Evolutionary conservation across 2,113 vertebrate genomes (phyloP), one percentile per base, ranked within the genome.

Genomic region (Bothrops jararaca): DNA sequence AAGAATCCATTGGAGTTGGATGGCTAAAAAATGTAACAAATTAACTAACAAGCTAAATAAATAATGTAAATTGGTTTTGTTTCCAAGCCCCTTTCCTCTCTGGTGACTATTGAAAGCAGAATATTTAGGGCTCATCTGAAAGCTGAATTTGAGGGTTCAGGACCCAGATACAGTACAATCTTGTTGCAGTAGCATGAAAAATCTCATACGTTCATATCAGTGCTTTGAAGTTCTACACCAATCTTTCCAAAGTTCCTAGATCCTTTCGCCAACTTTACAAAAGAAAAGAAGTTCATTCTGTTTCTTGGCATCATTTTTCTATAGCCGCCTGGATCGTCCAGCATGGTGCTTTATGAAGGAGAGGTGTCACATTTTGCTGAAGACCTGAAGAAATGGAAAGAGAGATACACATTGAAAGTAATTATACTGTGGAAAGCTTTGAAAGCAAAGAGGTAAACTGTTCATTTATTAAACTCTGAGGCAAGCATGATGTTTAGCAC

Each of bases 301-400:
- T 29, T 74, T 92, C 18, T 89, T 26, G 56, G 90, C 90, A 94
- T 74, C 34, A 0, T 29, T 91, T 94, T 29, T 85, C 95, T 95
- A 34, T 86, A 99, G 45, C 45, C 4, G 0, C 4, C 45, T 45
- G 45, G 93, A 54, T 96, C 98, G 90, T 93, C 95, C 0, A 97
- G 90, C 4, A 97, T 94, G 0, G 95, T 98, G n/a, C 91, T 99
- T 24, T 99, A 98, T 0, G 98, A 99, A 90, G 98, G 98, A 64
- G 96, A 96, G 23, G 74, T 99, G n/a, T 92, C 97, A 26, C 97
- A 98, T 92, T 98, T 97, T 80, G 98, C 97, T 0, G 98, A 98
- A 57, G 98, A 99, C 8, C 93, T 97, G 96, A 98, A 97, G 97
- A 99, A 99, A 95, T 99, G 99, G 99, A 98, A 97, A 94, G 98